Evolutionary conservation across 2,888 invertebrate species (phyloP).

Genomic region (Rhopalosiphum nymphaeae): DNA sequence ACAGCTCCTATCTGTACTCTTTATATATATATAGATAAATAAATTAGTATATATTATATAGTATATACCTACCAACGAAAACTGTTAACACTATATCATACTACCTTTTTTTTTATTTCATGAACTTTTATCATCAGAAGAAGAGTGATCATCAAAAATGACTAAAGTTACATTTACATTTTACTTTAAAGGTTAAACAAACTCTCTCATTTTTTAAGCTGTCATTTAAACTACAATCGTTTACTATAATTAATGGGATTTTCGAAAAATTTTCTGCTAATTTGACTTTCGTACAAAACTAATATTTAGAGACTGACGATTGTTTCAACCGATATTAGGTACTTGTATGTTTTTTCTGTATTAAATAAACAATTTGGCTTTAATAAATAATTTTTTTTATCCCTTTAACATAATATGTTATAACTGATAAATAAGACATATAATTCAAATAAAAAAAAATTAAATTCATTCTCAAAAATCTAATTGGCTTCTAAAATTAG

Average conservation of each 20-base stretch:
- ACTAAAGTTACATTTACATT: not conserved
- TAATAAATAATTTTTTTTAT: not conserved
- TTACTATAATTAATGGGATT: constrained; percentile 18
- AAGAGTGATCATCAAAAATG: constrained; percentile 3
- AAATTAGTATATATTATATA: not conserved
- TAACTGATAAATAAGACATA: not conserved
- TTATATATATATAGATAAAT: not conserved
- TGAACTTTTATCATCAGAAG: constrained; percentile 2
- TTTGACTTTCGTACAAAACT: constrained; percentile 25
- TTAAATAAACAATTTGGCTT: not conserved
- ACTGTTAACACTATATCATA: not conserved
- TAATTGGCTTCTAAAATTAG: not conserved
- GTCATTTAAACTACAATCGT: not conserved
- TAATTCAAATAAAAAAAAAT: not conserved
- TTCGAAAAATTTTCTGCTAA: not conserved
- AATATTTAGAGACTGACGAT: not conserved
- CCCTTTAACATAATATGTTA: not conserved
- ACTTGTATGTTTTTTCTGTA: not conserved
- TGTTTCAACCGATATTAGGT: not conserved
- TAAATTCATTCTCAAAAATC: not conserved
- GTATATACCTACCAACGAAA: not conserved
- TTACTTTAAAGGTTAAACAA: not conserved
- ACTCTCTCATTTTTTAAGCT: not conserved
- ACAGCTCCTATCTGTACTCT: not conserved
- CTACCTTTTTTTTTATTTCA: not conserved